Percentiles rank a stretch among this genome's conserved stretches.
phyloP scores from a whole-genome alignment of 2,113 vertebrate species.

The Quiscalus mexicanus region DNA sequence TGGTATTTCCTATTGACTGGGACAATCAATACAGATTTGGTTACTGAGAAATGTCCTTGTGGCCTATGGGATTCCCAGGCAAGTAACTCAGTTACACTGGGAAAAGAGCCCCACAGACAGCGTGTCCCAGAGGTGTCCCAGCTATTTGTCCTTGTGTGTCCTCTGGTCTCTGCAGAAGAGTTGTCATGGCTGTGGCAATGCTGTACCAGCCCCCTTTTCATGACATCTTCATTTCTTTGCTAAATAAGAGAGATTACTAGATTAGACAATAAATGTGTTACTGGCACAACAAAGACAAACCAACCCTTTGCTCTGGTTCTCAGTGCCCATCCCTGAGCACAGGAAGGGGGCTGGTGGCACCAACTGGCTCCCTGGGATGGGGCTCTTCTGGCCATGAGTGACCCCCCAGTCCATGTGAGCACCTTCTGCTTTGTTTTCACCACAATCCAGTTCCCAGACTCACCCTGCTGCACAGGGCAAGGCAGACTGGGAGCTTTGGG shows the following conservation, averaged over 20 bases:
- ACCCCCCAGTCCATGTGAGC: neutral
- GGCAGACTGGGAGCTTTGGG: neutral
- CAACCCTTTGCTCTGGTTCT: neutral
- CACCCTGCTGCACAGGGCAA: neutral
- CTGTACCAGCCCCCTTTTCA: neutral
- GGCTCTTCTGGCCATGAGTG: neutral
- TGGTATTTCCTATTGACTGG: neutral
- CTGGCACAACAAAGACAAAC: neutral
- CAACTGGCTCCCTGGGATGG: accelerated
- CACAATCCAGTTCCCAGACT: neutral
- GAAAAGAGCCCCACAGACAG: neutral
- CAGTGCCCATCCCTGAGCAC: neutral
- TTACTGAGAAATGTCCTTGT: conserved; percentile 6
- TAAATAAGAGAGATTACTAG: neutral
- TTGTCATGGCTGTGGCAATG: neutral
- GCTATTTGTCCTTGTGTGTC: neutral
- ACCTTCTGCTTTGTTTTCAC: neutral
- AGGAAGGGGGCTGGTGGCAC: neutral
- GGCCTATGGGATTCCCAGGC: neutral
- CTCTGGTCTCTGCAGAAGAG: neutral
- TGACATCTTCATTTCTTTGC: neutral
- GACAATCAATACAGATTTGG: conserved; percentile 7
- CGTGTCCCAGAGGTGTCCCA: neutral
- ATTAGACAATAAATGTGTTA: neutral
- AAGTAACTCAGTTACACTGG: neutral